These are phyloP conservation scores for Serinus canaria DNA, from an alignment of 2,113 vertebrate species.

Conservation along the genomic window DNA sequence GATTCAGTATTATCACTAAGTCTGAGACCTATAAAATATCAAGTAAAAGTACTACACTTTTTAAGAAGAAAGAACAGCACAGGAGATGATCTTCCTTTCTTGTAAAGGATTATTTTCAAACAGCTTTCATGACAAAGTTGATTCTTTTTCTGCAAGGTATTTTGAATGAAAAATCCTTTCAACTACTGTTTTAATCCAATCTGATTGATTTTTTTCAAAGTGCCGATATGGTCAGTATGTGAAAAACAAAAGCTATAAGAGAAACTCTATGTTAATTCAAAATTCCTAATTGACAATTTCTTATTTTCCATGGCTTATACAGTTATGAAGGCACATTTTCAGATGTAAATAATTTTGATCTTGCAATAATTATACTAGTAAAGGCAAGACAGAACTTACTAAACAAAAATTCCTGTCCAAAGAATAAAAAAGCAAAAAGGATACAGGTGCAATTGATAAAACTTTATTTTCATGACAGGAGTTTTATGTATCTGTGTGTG, in stretches of 20 bases:
- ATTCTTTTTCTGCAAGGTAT: slow-evolving; percentile 22
- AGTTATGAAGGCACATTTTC: neutral
- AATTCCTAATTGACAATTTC: neutral
- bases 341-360: neutral
- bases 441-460: neutral
- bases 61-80: neutral
- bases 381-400: neutral
- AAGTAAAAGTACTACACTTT: neutral
- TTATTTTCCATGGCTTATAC: neutral
- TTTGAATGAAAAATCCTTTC: neutral
- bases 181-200: neutral
- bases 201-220: neutral
- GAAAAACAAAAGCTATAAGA: neutral
- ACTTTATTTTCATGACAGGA: neutral
- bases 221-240: neutral
- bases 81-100: neutral
- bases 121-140: neutral
- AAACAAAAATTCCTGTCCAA: neutral
- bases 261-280: neutral
- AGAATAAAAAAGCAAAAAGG: neutral
- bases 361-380: neutral
- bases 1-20: slow-evolving; percentile 95
- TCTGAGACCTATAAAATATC: slow-evolving; percentile 85
- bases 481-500: neutral
- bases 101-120: neutral